These are phyloP conservation scores for Patagioenas fasciata DNA, from an alignment of 2,113 vertebrate genomes.

Conservation along the genomic window DNA sequence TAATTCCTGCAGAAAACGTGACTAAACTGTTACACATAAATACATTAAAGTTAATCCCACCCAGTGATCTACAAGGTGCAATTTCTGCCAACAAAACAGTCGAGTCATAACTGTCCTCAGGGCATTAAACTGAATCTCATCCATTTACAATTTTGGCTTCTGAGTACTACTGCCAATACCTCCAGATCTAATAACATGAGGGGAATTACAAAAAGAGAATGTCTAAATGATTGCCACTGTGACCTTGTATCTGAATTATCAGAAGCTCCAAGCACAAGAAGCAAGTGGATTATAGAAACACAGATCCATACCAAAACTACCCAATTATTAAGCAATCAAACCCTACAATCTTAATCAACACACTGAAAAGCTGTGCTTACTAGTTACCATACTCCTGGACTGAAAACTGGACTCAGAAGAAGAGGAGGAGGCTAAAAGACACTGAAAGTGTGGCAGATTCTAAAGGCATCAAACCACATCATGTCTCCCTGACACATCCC, in stretches of 20 bases:
- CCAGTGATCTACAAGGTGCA: not conserved
- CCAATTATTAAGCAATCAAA: not conserved
- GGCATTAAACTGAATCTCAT: not conserved
- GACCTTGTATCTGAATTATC: not conserved
- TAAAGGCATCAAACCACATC: not conserved
- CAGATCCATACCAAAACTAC: not conserved
- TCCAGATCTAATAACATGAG: not conserved
- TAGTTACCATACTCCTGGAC: not conserved
- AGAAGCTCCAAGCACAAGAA: not conserved
- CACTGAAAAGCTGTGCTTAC: not conserved
- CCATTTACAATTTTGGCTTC: not conserved
- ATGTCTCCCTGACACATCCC: accelerated
- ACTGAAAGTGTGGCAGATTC: not conserved
- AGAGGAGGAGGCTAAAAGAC: not conserved
- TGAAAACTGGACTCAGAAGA: not conserved
- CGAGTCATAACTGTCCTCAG: not conserved
- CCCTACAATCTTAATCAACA: not conserved
- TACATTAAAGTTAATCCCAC: not conserved
- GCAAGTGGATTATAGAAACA: not conserved
- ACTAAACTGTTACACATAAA: constrained; percentile 1
- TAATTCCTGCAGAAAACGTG: not conserved
- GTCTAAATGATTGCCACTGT: not conserved
- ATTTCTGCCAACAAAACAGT: not conserved
- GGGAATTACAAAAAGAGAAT: not conserved
- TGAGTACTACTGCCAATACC: not conserved